phyloP scores from a whole-genome alignment of 2,888 invertebrate species.

The Spodoptera picta region DNA sequence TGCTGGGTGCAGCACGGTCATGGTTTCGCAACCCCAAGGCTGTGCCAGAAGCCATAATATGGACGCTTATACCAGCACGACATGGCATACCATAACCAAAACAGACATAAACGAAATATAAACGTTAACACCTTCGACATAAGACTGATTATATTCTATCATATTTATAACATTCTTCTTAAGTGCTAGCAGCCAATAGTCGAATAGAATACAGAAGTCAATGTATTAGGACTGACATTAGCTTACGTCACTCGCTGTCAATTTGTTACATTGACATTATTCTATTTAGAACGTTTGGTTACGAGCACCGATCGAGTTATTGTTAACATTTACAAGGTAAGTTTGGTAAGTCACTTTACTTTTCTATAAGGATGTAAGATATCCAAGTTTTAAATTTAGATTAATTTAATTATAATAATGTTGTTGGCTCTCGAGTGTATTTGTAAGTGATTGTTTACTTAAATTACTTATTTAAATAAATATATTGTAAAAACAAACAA shows the following conservation, averaged over 20 bases:
- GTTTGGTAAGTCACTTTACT: slow-evolving; percentile 53
- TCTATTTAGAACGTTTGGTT: no score
- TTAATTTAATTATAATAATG: slow-evolving; percentile 17
- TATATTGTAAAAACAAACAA: no score
- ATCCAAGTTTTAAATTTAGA: slow-evolving; percentile 38
- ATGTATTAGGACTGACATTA: no score
- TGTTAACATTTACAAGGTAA: slow-evolving; percentile 52
- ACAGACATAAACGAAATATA: no score
- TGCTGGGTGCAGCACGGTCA: slow-evolving; percentile 72
- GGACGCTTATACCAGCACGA: slow-evolving; percentile 77
- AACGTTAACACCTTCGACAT: no score
- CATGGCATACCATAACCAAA: slow-evolving; percentile 69
- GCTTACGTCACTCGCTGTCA: no score
- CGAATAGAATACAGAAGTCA: no score
- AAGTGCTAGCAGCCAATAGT: no score
- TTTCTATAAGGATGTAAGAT: slow-evolving; percentile 35
- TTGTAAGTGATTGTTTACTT: slow-evolving; percentile 48
- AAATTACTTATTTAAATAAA: slow-evolving; percentile 32
- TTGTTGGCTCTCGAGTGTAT: slow-evolving; percentile 17
- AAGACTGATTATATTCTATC: no score
- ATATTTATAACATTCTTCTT: no score
- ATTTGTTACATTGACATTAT: no score
- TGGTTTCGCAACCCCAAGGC: slow-evolving; percentile 72
- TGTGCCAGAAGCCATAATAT: slow-evolving; percentile 74
- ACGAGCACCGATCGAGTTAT: not conserved